Base-by-base conservation (phyloP, 2,797 vertebrate genomes). In the Toxotes lorentzi region DNA sequence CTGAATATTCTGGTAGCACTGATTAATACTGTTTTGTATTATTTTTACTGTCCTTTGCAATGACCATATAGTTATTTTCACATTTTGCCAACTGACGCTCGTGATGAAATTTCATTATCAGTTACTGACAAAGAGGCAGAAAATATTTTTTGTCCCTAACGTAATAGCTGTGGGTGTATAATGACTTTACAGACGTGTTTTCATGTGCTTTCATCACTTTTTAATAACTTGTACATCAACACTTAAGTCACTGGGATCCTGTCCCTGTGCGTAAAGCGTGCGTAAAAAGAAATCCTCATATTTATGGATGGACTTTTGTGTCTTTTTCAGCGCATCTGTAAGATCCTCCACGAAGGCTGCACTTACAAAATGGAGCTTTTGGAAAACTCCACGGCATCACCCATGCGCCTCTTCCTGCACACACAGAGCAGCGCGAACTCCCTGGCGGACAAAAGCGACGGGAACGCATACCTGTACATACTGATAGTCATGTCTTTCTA, bases 401-500 rank as follows among this genome's bases (percentile, higher is more conserved):
- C 90, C 57, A 84, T 81, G 72, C 87, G 60, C 45, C 57, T 90
- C 54, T 41, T 23, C 23, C 43, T 30, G 40, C 74, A 69, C 27
- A 70, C 67, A 0, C 50, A 68, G 48, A 76, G 59, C 75, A 30
- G 41, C 34, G 61, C 47, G 63, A 61, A 56, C 17, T 32, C 78
- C 61, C 83, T 56, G 5, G 50, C 84, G 21, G 82, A 83, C 2
- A 86, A 87, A 10, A 92, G 87, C 38, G 88, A 90, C 7, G 95
- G 95, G 47, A 96, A 97, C 0, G 97, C 97, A n/a, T 97, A 96
- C 73, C 93, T 97, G 69, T 99, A 99, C 87, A 93, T 99, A 32
- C 73, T 99, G 56, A 96, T 98, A 0, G 97, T 99, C 68, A 95
- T 99, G 95, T 96, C 95, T 65, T 99, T 99, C 95, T 99, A 99